Evolutionary conservation across 2,888 invertebrate genomes (phyloP).

Genomic region (Chaetogeoica ovagalla): DNA sequence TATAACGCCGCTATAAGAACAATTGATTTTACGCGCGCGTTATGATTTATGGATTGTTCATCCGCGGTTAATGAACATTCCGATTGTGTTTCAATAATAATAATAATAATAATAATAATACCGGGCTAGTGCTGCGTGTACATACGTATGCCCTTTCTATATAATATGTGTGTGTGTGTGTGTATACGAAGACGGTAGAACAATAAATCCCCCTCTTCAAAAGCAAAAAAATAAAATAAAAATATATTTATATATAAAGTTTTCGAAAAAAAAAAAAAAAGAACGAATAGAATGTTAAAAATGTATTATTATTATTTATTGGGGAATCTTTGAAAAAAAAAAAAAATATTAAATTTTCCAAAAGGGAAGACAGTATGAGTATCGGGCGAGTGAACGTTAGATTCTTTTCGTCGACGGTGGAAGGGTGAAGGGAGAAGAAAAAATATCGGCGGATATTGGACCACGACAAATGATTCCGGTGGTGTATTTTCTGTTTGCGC

Average conservation of each 20-base stretch:
- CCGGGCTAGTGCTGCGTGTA: not conserved
- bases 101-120: too few relatives aligned
- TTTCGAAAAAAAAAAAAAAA: conserved; percentile 5
- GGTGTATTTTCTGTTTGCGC: too few relatives aligned
- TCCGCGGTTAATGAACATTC: conserved; percentile 41
- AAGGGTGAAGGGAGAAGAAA: too few relatives aligned
- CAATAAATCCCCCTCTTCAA: not conserved
- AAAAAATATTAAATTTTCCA: not conserved
- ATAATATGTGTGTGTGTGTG: not conserved
- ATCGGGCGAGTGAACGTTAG: not conserved
- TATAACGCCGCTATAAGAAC: conserved; percentile 41
- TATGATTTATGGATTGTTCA: conserved; percentile 42
- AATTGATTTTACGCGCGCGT: conserved; percentile 32
- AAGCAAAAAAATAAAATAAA: not conserved
- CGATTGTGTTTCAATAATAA: conserved; percentile 34
- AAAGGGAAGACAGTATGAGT: too few relatives aligned
- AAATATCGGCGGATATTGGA: not conserved
- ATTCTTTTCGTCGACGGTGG: not conserved
- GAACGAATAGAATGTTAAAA: too few relatives aligned
- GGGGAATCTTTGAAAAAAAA: not conserved
- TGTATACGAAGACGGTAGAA: too few relatives aligned
- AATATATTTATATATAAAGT: too few relatives aligned
- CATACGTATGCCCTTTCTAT: not conserved
- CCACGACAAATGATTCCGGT: conserved; percentile 4
- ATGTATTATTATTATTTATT: not conserved